These are phyloP conservation scores for Morelia viridis DNA, from an alignment of 2,797 vertebrate species.

Conservation along the genomic window DNA sequence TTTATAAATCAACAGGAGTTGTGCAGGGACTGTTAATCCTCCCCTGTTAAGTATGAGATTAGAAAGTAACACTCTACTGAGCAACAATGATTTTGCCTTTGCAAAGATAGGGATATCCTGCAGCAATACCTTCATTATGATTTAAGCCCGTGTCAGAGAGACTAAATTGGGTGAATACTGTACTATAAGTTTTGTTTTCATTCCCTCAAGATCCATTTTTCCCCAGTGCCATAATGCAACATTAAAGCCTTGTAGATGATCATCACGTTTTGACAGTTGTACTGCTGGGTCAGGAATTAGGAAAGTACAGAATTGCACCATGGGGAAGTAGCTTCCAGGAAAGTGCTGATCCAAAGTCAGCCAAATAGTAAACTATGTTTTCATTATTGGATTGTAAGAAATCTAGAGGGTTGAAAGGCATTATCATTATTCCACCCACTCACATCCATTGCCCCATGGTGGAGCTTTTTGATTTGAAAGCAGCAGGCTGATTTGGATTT, in stretches of 20 bases:
- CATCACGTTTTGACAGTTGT: neutral
- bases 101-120: neutral
- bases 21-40: neutral
- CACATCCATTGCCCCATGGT: neutral
- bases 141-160: neutral
- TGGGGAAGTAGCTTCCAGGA: neutral
- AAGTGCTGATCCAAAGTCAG: neutral
- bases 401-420: neutral
- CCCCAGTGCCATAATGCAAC: neutral
- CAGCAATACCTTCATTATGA: neutral
- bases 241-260: neutral
- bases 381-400: neutral
- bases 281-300: neutral
- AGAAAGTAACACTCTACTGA: neutral
- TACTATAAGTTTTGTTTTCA: neutral
- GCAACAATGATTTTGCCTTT: neutral
- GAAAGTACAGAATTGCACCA: neutral
- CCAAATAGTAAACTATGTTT: neutral
- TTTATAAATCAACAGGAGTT: neutral
- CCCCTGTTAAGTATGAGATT: neutral
- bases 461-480: neutral
- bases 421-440: neutral
- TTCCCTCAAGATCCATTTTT: neutral
- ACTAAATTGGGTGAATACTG: neutral
- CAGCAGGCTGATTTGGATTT: neutral